Conservation (phyloP, 2,113 vertebrate genomes). For the Bombycilla garrulus region DNA sequence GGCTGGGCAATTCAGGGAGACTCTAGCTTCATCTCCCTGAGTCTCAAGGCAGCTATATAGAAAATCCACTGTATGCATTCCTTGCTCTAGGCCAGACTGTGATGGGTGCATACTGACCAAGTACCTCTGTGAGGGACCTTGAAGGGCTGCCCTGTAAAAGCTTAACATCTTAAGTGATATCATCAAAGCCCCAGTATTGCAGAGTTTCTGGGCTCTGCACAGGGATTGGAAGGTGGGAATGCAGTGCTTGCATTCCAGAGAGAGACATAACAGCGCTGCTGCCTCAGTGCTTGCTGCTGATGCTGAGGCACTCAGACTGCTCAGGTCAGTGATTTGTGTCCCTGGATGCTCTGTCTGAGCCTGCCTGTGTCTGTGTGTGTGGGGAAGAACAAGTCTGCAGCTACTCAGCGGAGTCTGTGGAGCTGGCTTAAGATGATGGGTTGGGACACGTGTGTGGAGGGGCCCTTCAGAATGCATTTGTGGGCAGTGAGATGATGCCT, state of each 20-base stretch:
- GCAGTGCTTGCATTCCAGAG: neutral
- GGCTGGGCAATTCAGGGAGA: rapidly evolving
- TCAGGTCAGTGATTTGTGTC: neutral
- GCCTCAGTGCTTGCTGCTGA: rapidly evolving
- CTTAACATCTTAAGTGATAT: neutral
- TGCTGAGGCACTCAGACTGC: neutral
- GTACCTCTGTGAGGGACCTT: neutral
- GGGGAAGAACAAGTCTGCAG: neutral
- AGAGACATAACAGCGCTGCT: neutral
- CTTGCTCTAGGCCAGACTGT: neutral
- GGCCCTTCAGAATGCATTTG: neutral
- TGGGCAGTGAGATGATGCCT: neutral
- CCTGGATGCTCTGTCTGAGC: neutral
- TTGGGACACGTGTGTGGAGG: neutral
- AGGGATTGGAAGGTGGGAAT: neutral
- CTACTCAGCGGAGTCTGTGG: neutral
- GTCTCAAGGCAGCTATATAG: neutral
- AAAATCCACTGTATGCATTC: neutral
- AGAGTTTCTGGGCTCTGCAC: neutral
- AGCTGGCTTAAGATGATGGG: neutral
- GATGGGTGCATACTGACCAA: neutral
- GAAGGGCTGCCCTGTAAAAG: neutral
- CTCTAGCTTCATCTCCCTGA: neutral
- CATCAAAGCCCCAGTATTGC: neutral
- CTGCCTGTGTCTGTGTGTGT: rapidly evolving